Conservation (phyloP, 2,888 invertebrate genomes). For the Reticulitermes lucifugus region DNA sequence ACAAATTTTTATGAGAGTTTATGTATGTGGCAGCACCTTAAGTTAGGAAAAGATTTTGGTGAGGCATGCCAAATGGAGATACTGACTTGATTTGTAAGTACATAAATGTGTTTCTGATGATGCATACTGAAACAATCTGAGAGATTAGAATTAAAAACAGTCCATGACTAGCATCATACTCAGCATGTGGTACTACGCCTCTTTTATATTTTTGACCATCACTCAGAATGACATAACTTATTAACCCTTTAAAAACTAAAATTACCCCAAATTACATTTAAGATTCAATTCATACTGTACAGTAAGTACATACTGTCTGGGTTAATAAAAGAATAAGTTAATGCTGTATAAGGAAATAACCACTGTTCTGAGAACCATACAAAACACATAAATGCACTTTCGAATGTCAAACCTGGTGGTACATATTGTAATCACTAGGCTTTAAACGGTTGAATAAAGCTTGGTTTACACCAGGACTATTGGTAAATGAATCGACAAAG, state of each 20-base stretch:
- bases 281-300: too few relatives aligned
- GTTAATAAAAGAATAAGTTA: too few relatives aligned
- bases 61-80: background rate
- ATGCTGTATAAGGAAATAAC: too few relatives aligned
- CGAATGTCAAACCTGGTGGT: too few relatives aligned
- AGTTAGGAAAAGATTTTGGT: too few relatives aligned
- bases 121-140: background rate
- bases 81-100: background rate
- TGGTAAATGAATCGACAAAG: background rate
- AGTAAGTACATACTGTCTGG: too few relatives aligned
- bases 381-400: too few relatives aligned
- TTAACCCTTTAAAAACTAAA: background rate
- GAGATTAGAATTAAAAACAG: background rate
- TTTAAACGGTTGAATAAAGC: background rate
- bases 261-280: too few relatives aligned
- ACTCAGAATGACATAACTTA: background rate
- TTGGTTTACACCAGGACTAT: background rate
- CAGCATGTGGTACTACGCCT: background rate
- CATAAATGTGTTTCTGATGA: background rate
- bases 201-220: background rate
- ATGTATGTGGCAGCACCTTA: too few relatives aligned
- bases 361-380: too few relatives aligned
- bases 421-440: too few relatives aligned
- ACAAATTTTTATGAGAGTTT: too few relatives aligned
- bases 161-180: conserved; percentile 10